phyloP scores from a whole-genome alignment of 2,888 invertebrate species.

The Tachystola acroxantha region DNA sequence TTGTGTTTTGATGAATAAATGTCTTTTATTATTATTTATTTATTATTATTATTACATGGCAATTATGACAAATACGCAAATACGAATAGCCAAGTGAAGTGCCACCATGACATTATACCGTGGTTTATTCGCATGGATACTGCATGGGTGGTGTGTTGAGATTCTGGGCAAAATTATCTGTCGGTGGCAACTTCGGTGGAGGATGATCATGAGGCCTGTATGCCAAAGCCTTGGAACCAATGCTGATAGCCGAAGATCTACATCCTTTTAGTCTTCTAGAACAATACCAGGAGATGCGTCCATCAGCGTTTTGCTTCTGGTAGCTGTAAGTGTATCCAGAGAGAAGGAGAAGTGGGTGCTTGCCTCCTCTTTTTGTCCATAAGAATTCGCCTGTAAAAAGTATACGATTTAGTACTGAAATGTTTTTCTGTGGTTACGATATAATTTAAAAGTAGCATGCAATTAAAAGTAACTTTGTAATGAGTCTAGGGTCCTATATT shows the following conservation, averaged over 20 bases:
- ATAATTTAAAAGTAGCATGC: no score
- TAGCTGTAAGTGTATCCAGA: conserved; percentile 63
- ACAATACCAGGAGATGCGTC: conserved; percentile 67
- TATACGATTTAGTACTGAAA: background rate
- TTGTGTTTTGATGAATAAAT: no score
- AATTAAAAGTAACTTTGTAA: no score
- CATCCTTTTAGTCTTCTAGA: conserved; percentile 64
- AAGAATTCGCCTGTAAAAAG: conserved; percentile 57
- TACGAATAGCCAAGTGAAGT: no score
- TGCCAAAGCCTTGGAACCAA: conserved; percentile 40
- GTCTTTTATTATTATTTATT: no score
- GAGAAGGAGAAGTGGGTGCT: conserved; percentile 59
- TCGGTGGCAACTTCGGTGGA: conserved; percentile 45
- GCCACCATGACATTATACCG: no score
- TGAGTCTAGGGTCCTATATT: no score
- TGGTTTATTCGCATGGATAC: no score
- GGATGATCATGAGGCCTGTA: conserved; percentile 55
- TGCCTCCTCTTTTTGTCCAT: conserved; percentile 65
- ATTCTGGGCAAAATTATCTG: background rate
- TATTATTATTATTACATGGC: no score
- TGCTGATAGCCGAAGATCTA: conserved; percentile 56
- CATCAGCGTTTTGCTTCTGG: conserved; percentile 64
- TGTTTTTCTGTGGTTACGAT: background rate
- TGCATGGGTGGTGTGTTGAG: no score
- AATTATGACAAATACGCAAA: no score